Base-by-base conservation (phyloP, 2,113 vertebrate species). In the Sylvietta virens region DNA sequence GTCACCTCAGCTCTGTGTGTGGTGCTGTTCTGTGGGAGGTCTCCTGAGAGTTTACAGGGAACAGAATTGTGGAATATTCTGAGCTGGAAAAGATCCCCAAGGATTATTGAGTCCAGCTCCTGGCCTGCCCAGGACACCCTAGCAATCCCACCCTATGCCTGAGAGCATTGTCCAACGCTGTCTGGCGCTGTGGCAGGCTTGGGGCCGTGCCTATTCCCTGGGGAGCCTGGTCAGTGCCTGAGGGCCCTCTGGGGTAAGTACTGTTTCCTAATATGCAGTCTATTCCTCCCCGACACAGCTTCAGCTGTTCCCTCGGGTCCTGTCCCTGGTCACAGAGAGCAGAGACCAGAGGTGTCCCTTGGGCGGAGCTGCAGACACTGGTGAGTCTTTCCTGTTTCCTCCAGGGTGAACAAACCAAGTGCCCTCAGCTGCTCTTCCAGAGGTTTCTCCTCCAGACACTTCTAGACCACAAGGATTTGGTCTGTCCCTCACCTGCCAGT, bases 81-180 rank as follows among this genome's bases (percentile, higher is more conserved):
- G n/a, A 76, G 17, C 30, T 81, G 47, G 61, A 40, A 74, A 45
- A 57, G 47, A 40, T 30, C 17, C 45, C 26, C 30, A n/a, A 66
- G 20, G 53, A 31, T 61, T 39, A 31, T 5, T 51, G 33, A 61
- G 21, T 40, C n/a, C 69, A 66, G 30, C 19, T 30, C 24, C n/a
- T n/a, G 28, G 23, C 20, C 39, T 53, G 45, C 45, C 20, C 39
- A 74, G 60, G 19, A 60, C 28, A 39, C 24, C 13, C 15, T 23
- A 39, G 4, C 33, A 73, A 3, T 58, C 45, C 60, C 30, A 39
- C 53, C n/a, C 39, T 40, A 16, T n/a, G 33, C 33, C 51, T 37
- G n/a, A 35, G 57, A 33, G 35, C 11, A 0, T 50, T 58, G 37
- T 51, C 51, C 27, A 39, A 5, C 0, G 3, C 24, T 40, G 21